A percentile compares a stretch with the other conserved stretches of the same genome.
phyloP scores from a whole-genome alignment of 1,140 invertebrate species.

The Apolygus lucorum region DNA sequence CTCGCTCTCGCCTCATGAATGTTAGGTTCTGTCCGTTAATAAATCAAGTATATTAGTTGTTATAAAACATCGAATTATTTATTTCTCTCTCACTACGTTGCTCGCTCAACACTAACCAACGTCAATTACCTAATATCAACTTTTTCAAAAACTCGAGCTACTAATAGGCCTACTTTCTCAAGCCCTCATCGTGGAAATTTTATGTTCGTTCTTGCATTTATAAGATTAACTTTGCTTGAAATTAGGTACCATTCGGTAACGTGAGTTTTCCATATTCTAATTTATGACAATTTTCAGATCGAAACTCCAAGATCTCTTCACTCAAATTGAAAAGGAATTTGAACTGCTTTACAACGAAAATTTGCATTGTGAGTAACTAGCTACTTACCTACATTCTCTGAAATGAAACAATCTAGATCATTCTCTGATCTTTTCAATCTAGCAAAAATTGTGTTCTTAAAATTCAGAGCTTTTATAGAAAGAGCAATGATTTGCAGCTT shows the following conservation, averaged over 20 bases:
- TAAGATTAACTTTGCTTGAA: no score
- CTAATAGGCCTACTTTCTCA: neutral
- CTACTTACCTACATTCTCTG: neutral
- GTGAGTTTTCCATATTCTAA: no score
- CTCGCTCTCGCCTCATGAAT: no score
- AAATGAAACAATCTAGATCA: neutral
- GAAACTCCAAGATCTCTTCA: slow-evolving; percentile 78
- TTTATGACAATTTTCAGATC: slow-evolving; percentile 32
- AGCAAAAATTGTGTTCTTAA: neutral
- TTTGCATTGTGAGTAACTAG: slow-evolving; percentile 62
- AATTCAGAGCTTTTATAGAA: neutral
- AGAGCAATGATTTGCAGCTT: no score
- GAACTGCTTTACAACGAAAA: slow-evolving; percentile 89
- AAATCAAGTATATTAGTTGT: no score
- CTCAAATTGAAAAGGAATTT: slow-evolving; percentile 95
- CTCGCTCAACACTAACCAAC: no score
- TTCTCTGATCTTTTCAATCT: neutral
- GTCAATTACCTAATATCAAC: neutral
- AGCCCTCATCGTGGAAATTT: neutral
- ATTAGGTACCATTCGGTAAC: no score
- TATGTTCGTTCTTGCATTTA: no score
- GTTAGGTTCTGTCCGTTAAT: no score
- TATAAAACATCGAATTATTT: no score
- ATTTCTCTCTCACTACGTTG: no score
- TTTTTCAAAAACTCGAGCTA: neutral